Evolutionary conservation across 1,140 invertebrate genomes (phyloP), one percentile per base, ranked within the genome.

Genomic region (Drosophila tani): DNA sequence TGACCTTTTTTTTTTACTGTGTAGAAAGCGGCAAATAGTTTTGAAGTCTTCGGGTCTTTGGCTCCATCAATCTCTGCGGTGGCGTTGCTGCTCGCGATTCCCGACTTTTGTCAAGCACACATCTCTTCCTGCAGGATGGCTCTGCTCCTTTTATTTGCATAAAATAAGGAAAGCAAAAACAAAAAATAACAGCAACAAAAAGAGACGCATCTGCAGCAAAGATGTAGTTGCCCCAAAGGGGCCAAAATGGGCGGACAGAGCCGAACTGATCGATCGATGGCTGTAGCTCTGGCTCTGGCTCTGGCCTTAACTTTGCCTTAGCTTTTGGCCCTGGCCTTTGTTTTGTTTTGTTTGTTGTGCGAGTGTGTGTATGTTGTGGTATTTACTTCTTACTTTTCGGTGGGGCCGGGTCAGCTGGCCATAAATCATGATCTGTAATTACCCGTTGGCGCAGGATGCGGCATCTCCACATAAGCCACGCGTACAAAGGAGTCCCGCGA

Each of bases 401-500:
- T 45, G 47, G 47, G 58, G 60, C 53, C 59, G 79, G 68, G 59
- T 68, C 67, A 74, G 71, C 59, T 79, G 80, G 51, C 85, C 68
- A 91, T 91, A 91, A 91, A 91, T 91, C 90, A 91, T 91, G 75
- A 58, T 80, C 79, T 77, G 90, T 91, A 91, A 91, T 91, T 91
- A 91, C 90, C 90, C 90, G 71, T 91, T 91, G 90, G 90, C 90
- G 80, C 85, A 90, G 84, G 84, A 87, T 87, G 84, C 84, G 74
- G 74, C 71, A 76, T 75, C 55, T 55, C 84, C 68, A 78, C 81
- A 88, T 81, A 87, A 86, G 83, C 84, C 83, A 87, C 83, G 83
- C 83, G 83, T 69, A 76, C 51, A 70, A 64, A 53, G 51, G 55
- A 63, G 51, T n/a, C 62, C 51, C 51, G 43, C 70, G 21, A 45